A percentile compares a stretch with the other conserved stretches of the same genome.
phyloP scores from a whole-genome alignment of 2,113 vertebrate genomes.

The Physeter macrocephalus region DNA sequence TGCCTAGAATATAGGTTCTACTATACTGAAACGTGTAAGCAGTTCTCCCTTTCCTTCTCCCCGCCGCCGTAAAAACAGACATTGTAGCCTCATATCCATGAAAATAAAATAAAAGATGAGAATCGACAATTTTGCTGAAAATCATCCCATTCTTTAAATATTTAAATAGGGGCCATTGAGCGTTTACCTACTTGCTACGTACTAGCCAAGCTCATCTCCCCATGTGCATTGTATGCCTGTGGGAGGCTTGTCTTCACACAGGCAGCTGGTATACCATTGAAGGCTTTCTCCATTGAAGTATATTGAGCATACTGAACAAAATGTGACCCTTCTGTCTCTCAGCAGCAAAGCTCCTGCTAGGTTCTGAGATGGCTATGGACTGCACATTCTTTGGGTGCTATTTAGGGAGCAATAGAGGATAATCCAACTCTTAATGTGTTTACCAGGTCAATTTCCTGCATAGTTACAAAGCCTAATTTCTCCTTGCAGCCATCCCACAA shows the following conservation, averaged over 20 bases:
- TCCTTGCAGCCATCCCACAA: not conserved
- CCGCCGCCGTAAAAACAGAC: rapidly evolving
- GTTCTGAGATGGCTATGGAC: not conserved
- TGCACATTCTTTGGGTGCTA: not conserved
- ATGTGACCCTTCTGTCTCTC: not conserved
- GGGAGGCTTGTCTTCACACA: not conserved
- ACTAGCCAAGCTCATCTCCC: not conserved
- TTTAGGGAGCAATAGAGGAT: not conserved
- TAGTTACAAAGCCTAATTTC: not conserved
- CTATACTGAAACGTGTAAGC: not conserved
- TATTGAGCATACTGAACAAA: not conserved
- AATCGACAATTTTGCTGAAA: not conserved
- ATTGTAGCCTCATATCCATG: not conserved
- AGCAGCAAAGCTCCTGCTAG: not conserved
- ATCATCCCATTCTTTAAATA: not conserved
- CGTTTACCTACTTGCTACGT: not conserved
- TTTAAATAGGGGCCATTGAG: not conserved
- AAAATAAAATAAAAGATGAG: not conserved
- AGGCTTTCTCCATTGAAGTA: not conserved
- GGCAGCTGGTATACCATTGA: not conserved
- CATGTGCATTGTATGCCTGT: rapidly evolving
- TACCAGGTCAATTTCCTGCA: not conserved
- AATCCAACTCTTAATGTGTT: slow-evolving; percentile 1
- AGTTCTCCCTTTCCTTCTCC: not conserved
- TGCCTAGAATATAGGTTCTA: not conserved